phyloP scores from a whole-genome alignment of 35 echinoderm and acorn worm genomes.

The Heliocidaris erythrogramma region DNA sequence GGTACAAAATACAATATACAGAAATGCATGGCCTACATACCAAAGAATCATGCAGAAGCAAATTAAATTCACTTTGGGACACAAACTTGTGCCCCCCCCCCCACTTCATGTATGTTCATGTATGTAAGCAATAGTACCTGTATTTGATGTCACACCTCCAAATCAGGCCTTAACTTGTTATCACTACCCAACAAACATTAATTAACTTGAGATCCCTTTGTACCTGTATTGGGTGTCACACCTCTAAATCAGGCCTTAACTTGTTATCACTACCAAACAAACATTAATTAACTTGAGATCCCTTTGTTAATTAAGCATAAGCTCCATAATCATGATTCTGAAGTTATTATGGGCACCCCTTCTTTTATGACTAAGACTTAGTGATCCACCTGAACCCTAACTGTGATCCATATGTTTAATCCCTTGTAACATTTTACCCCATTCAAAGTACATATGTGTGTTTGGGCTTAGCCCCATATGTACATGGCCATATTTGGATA shows the following conservation, averaged over 20 bases:
- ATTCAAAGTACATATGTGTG: neutral
- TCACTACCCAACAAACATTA: no score
- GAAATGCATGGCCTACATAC: neutral
- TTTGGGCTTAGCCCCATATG: conserved; percentile 20
- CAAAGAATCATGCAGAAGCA: neutral
- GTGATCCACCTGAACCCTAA: neutral
- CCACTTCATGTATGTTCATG: no score
- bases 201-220: no score
- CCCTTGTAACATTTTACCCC: neutral
- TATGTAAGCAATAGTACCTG: no score
- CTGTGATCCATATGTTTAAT: neutral
- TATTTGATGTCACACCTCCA: no score
- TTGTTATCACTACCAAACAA: neutral
- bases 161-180: no score
- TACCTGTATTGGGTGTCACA: no score
- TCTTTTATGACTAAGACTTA: neutral
- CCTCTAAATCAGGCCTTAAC: neutral
- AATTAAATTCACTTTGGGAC: neutral
- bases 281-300: neutral
- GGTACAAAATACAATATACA: neutral
- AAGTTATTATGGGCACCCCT: neutral
- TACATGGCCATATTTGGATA: conserved; percentile 31
- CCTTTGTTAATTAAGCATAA: neutral
- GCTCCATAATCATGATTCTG: neutral
- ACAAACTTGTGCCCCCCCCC: neutral